Evolutionary conservation across 2,797 vertebrate species (phyloP), one percentile per base, ranked within the genome.

Genomic region (Pristis pectinata): DNA sequence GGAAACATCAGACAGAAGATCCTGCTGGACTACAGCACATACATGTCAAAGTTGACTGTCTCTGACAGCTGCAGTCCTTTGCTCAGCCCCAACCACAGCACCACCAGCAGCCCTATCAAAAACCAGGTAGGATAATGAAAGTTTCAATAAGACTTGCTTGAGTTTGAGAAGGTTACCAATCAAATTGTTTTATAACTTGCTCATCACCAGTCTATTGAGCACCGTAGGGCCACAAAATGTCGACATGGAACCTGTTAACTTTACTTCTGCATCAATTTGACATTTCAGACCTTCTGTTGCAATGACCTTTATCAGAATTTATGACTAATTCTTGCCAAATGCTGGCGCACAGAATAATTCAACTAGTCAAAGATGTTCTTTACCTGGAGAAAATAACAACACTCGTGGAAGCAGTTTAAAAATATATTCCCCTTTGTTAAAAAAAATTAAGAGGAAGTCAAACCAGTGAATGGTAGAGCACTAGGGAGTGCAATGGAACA

Each of bases 11-110:
- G 93, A 79, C 96, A 97, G 95, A 96, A 96, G 94, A 95, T 97
- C n/a, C 95, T 96, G 85, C 96, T 98, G 49, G 98, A 98, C 96
- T 98, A 98, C 95, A 95, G 95, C 76, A 95, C 95, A 49, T 99
- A 98, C 97, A 98, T 99, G 97, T 96, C 97, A 49, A 96, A 94
- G 22, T 97, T 98, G 0, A 95, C 98, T 95, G 96, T 95, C 0
- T 83, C 95, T 0, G 96, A 95, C 0, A 95, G 95, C 59, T 19
- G 74, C 77, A 97, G 96, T 94, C 97, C 96, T 0, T 95, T 96
- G 0, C 94, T 4, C 56, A 98, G 97, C 95, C 97, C 98, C 0
- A 96, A 95, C 24, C 96, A 95, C 0, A 97, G 97, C 87, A 82
- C 96, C 0, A 96, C 96, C 82, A 95, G 96, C n/a, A 98, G 98